A percentile compares a stretch with the other conserved stretches of the same genome.
Evolutionary conservation across 2,888 invertebrate species (phyloP).

Genomic region (Dysmachus trigonus): DNA sequence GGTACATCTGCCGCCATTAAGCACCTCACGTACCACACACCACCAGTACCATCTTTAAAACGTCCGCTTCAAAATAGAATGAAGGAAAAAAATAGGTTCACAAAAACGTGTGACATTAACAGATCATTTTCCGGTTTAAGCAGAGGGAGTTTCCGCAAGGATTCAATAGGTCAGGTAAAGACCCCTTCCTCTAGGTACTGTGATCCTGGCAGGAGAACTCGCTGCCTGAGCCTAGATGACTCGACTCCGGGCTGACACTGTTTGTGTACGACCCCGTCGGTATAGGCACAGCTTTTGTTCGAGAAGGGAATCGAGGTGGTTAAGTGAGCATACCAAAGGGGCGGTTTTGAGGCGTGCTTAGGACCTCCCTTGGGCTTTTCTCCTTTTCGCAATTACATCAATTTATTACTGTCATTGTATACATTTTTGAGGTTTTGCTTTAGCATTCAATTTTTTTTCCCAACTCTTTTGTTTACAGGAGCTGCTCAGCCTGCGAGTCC

Average conservation of each 20-base stretch:
- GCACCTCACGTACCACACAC: background rate
- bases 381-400: background rate
- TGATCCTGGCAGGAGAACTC: background rate
- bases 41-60: background rate
- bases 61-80: background rate
- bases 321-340: constrained; percentile 31
- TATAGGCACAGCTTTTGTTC: background rate
- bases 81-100: background rate
- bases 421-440: background rate
- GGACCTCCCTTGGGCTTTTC: constrained; percentile 25
- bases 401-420: background rate
- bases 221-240: background rate
- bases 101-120: constrained; percentile 5
- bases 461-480: constrained; percentile 60
- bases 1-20: background rate
- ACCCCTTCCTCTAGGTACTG: background rate
- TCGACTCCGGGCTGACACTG: background rate
- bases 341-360: constrained; percentile 9
- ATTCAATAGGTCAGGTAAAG: background rate
- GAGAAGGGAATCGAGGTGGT: background rate
- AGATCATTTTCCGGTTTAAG: constrained; percentile 31
- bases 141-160: constrained; percentile 21
- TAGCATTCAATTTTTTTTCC: background rate
- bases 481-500: constrained; percentile 79
- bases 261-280: background rate